Base-by-base conservation (phyloP, 1,140 invertebrate species). In the Pseudomyrmex cubaensis region DNA sequence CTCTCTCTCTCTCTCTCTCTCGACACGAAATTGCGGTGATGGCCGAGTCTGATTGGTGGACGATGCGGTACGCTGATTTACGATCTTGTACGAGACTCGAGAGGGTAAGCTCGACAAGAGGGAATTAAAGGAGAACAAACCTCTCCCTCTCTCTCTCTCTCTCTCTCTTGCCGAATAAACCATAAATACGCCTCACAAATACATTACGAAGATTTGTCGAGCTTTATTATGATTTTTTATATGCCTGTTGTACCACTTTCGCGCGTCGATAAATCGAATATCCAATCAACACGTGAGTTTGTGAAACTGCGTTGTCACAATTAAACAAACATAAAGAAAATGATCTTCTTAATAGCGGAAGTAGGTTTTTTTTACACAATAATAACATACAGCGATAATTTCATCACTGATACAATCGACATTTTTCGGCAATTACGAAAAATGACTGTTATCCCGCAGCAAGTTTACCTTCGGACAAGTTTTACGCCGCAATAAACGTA, bases 31-130 rank as follows among this genome's bases (percentile, higher is more conserved):
- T 77, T 12, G 9, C 22, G 2, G 10, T 35, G 44, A 67, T 70
- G 13, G 17, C 7, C 35, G 22, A 13, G 25, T 12, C 22, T 46
- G 52, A 22, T 3, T 22, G 7, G 10, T n/a, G 17, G 46, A 25
- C 4, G 50, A 84, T 63, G 54, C 48, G n/a, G 25, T 44, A 17
- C 12, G 48, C 35, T 70, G 66, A 85, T 83, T 84, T 87, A 76
- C 56, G 74, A 75, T 50, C 59, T 87, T 86, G 80, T 80, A 85
- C 52, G 84, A 87, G 69, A 80, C 80, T 75, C 70, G 57, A 25
- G 50, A 76, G 74, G 50, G 15, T 25, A 22, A 77, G 5, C 22
- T 69, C 63, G 7, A 44, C 59, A 66, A 54, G 46, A 35, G 50
- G 35, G 35, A 69, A 72, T 84, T 78, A 84, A 78, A 77, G 70